Conservation (phyloP, 2,797 vertebrate genomes). For the Sebastes miniatus region DNA sequence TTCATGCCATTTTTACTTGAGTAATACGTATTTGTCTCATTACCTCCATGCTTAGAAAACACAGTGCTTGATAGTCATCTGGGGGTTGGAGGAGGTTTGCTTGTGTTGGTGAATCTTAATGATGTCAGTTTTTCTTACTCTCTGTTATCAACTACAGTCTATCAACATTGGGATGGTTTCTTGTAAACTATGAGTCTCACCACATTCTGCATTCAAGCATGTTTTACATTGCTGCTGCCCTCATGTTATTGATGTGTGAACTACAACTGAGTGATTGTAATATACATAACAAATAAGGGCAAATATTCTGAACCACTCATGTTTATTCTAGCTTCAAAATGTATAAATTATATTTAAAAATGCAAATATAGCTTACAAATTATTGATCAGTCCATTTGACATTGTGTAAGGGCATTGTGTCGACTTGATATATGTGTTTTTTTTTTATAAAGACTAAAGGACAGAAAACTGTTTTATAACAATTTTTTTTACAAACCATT, state of each 20-base stretch:
- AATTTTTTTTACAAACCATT: constrained; percentile 1
- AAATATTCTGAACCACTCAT: background rate
- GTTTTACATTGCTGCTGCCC: background rate
- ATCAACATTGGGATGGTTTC: constrained; percentile 45
- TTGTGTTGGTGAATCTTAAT: constrained; percentile 73
- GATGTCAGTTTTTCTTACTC: constrained; percentile 74
- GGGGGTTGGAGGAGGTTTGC: constrained; percentile 62
- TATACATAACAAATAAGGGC: background rate
- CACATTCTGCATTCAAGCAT: constrained; percentile 21
- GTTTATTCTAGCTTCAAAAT: background rate
- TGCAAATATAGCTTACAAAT: background rate
- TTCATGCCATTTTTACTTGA: constrained; percentile 76
- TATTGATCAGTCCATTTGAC: constrained; percentile 16
- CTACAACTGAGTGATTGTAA: background rate
- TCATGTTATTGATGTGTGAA: background rate
- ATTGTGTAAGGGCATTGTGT: background rate
- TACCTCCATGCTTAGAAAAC: constrained; percentile 74
- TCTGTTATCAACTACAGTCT: constrained; percentile 60
- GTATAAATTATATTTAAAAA: background rate
- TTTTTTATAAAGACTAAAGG: background rate
- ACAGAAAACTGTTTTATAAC: background rate
- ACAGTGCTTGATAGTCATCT: constrained; percentile 73
- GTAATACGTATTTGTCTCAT: constrained; percentile 79
- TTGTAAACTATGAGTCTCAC: constrained; percentile 31
- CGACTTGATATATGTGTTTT: background rate